Percentiles rank a stretch among this genome's conserved stretches.
Conservation (phyloP, 2,888 invertebrate species). For the Oxystoma pomonae region DNA sequence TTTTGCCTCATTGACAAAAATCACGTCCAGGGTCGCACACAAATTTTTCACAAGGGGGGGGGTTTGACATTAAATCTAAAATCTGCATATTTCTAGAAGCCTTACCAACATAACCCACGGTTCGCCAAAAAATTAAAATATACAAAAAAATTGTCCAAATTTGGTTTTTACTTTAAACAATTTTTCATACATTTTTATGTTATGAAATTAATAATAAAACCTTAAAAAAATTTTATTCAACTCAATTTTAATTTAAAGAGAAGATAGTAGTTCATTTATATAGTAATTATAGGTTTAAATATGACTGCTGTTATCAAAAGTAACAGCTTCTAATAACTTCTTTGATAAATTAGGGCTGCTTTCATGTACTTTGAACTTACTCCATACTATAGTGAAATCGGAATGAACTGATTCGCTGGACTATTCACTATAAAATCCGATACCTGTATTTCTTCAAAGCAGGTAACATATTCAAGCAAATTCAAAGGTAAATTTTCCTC, state of each 20-base stretch:
- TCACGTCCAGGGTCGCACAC: too few relatives aligned
- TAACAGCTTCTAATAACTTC: not conserved
- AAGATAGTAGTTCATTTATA: too few relatives aligned
- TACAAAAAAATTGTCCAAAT: not conserved
- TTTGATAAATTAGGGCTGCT: not conserved
- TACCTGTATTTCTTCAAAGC: not conserved
- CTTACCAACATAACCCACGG: not conserved
- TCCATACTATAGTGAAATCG: not conserved
- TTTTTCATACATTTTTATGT: not conserved
- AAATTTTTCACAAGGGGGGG: too few relatives aligned
- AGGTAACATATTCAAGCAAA: not conserved
- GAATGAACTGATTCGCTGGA: not conserved
- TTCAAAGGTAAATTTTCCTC: not conserved
- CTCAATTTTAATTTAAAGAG: not conserved
- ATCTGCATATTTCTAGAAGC: too few relatives aligned
- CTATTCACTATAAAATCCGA: not conserved
- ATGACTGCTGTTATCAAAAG: not conserved
- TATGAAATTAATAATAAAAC: not conserved
- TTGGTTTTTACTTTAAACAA: not conserved
- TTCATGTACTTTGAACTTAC: not conserved
- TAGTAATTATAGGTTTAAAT: not conserved
- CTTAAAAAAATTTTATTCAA: not conserved
- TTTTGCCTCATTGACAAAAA: too few relatives aligned
- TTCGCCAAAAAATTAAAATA: not conserved
- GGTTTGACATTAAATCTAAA: too few relatives aligned